A percentile compares a stretch with the other conserved stretches of the same genome.
Evolutionary conservation across 92 coral and sea anemone species (phyloP).

Genomic region (Porites evermanni): DNA sequence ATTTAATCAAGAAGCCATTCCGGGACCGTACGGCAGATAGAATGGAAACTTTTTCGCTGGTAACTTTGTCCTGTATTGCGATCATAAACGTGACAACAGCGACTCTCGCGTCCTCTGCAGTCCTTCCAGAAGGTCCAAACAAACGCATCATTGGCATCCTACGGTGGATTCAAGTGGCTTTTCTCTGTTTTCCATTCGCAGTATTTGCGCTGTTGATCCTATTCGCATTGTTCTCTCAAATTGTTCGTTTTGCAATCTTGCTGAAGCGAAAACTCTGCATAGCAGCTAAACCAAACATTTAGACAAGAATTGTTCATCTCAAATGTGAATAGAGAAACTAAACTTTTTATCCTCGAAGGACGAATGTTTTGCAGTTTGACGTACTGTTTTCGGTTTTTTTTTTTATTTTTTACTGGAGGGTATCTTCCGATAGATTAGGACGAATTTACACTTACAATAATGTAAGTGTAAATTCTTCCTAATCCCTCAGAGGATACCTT

Average conservation of each 20-base stretch:
- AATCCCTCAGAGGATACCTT: too few species aligned
- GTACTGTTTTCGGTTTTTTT: too few species aligned
- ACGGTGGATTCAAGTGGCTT: conserved; percentile 34
- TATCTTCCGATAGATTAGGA: too few species aligned
- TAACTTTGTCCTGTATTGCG: conserved; percentile 28
- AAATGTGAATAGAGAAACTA: too few species aligned
- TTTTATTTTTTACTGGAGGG: too few species aligned
- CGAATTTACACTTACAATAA: too few species aligned
- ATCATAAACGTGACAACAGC: conserved; percentile 37
- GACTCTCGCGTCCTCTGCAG: conserved; percentile 39
- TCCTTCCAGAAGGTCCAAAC: conserved; percentile 19
- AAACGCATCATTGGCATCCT: conserved; percentile 15
- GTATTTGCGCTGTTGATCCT: conserved; percentile 23
- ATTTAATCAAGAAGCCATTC: conserved; percentile 48
- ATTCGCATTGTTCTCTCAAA: conserved; percentile 36
- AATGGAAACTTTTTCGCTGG: conserved; percentile 25
- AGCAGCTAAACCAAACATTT: not conserved
- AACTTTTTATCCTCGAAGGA: too few species aligned
- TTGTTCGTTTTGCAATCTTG: conserved; percentile 34
- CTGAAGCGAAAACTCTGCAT: not conserved
- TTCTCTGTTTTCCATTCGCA: conserved; percentile 46
- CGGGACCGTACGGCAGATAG: conserved; percentile 39
- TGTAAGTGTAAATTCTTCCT: too few species aligned
- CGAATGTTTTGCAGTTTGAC: too few species aligned
- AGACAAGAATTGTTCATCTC: not conserved